Evolutionary conservation across 2,113 vertebrate genomes (phyloP).

Genomic region (Hydropotes inermis): DNA sequence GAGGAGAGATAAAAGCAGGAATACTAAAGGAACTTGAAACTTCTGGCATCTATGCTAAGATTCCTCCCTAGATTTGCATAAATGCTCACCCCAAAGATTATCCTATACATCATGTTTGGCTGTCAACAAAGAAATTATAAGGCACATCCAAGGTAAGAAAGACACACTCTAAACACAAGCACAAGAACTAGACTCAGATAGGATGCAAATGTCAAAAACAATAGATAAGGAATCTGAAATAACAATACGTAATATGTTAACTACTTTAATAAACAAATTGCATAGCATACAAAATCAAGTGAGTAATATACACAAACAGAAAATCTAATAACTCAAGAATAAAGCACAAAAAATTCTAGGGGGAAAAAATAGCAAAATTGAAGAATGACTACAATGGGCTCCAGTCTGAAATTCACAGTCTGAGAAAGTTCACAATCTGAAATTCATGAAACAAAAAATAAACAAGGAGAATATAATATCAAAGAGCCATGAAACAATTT

Average conservation of each 20-base stretch:
- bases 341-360: background rate
- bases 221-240: background rate
- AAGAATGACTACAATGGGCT: background rate
- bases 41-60: background rate
- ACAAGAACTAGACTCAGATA: background rate
- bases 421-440: background rate
- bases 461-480: background rate
- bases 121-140: background rate
- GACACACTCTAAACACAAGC: background rate
- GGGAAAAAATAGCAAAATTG: background rate
- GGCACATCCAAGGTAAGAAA: background rate
- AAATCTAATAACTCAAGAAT: background rate
- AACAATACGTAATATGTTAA: background rate
- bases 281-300: background rate
- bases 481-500: background rate
- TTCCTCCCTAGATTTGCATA: background rate
- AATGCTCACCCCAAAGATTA: background rate
- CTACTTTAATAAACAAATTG: background rate
- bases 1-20: background rate
- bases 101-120: background rate
- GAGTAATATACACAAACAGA: background rate
- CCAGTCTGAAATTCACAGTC: too few species aligned
- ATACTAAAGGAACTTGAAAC: background rate
- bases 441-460: background rate
- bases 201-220: background rate